phyloP scores from a whole-genome alignment of 2,797 vertebrate genomes.

The Lithobates sylvaticus region DNA sequence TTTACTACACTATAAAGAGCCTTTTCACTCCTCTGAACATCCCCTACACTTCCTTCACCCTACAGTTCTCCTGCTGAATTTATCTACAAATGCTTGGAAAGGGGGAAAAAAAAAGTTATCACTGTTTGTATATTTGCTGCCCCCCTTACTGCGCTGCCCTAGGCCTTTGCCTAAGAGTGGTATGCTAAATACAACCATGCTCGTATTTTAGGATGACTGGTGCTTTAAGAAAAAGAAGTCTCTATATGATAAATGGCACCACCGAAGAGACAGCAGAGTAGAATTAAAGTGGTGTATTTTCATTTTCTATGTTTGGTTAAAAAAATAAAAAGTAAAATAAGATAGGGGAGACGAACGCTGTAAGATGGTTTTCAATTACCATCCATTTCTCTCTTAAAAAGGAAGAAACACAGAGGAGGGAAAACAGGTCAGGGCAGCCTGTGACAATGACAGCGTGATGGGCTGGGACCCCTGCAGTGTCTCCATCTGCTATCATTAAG shows the following conservation, averaged over 20 bases:
- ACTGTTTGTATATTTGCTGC: background rate
- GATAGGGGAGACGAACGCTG: constrained; percentile 60
- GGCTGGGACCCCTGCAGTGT: constrained; percentile 82
- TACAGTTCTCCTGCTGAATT: background rate
- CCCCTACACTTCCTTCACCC: background rate
- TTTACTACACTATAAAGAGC: background rate
- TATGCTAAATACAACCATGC: background rate
- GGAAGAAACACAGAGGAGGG: constrained; percentile 80
- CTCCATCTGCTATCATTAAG: constrained; percentile 95
- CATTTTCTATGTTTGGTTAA: constrained; percentile 57
- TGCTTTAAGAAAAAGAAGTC: constrained; percentile 16
- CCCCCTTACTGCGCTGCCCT: background rate
- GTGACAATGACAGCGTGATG: constrained; percentile 88
- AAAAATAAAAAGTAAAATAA: constrained; percentile 39
- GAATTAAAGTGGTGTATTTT: constrained; percentile 47
- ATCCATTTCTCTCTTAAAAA: constrained; percentile 86
- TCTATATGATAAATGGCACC: constrained; percentile 19
- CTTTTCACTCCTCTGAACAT: background rate
- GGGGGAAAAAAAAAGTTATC: background rate
- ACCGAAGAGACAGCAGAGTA: background rate
- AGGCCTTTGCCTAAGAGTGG: background rate
- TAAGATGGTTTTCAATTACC: constrained; percentile 89
- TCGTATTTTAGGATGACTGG: background rate
- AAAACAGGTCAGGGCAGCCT: constrained; percentile 84
- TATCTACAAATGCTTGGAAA: background rate